Percentiles rank a stretch among this genome's conserved stretches.
phyloP scores from a whole-genome alignment of 2,797 vertebrate species.

The Alosa sapidissima region DNA sequence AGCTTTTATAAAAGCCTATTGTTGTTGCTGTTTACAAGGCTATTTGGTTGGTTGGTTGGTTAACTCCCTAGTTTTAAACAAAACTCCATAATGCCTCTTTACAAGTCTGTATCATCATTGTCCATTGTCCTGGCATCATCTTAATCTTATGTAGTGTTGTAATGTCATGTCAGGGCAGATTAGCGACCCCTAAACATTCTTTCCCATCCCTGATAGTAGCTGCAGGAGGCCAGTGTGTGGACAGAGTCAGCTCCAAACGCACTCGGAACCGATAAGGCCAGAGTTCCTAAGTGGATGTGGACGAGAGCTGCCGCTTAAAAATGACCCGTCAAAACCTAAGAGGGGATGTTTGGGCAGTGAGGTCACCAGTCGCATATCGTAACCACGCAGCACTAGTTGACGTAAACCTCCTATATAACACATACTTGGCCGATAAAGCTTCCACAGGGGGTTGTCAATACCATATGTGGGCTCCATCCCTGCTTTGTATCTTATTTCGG shows the following conservation, averaged over 20 bases:
- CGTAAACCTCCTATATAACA: neutral
- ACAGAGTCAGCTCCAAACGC: conserved; percentile 8
- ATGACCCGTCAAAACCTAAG: conserved; percentile 12
- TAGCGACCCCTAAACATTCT: neutral
- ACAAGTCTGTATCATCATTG: neutral
- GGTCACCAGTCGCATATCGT: conserved; percentile 24
- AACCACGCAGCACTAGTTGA: neutral
- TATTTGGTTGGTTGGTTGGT: neutral
- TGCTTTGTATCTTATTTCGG: neutral
- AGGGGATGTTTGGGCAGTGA: conserved; percentile 24
- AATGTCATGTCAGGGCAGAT: neutral
- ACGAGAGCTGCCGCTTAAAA: neutral
- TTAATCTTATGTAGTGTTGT: neutral
- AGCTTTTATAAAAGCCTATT: neutral
- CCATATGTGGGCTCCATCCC: neutral
- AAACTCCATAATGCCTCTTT: neutral
- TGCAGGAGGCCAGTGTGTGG: conserved; percentile 24
- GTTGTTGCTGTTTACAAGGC: neutral
- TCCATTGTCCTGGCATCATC: neutral
- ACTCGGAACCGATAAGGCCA: conserved; percentile 36
- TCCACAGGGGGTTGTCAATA: neutral
- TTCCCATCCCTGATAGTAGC: conserved; percentile 32
- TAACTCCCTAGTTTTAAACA: neutral
- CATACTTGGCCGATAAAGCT: neutral
- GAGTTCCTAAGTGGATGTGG: conserved; percentile 21